These are phyloP conservation scores for Magallana gigas DNA, from an alignment of 1,140 invertebrate species.

Conservation along the genomic window DNA sequence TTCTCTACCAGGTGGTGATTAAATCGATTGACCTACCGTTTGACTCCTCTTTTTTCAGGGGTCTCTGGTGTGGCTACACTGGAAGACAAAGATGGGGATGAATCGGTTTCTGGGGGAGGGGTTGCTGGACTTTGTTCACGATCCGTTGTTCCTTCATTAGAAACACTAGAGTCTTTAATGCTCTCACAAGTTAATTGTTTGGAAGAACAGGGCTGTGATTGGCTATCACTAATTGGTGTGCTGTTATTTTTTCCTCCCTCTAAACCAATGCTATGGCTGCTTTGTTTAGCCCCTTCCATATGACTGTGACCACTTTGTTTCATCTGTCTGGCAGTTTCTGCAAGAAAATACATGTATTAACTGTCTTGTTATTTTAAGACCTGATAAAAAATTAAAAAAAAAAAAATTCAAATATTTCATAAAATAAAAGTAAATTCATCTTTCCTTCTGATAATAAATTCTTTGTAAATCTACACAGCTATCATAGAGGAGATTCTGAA, in stretches of 20 bases:
- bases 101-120: background rate
- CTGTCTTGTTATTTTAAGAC: background rate
- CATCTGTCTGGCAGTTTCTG: slow-evolving; percentile 41
- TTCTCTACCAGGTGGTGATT: no score
- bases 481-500: no score
- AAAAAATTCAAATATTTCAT: background rate
- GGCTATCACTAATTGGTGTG: background rate
- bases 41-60: slow-evolving; percentile 56
- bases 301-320: slow-evolving; percentile 37
- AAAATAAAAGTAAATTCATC: no score
- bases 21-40: slow-evolving; percentile 40
- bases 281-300: slow-evolving; percentile 31
- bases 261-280: slow-evolving; percentile 9
- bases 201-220: slow-evolving; percentile 40
- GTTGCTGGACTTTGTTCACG: slow-evolving; percentile 17
- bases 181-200: slow-evolving; percentile 34
- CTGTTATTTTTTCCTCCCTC: slow-evolving; percentile 22
- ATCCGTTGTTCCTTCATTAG: slow-evolving; percentile 2
- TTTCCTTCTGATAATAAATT: no score
- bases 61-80: slow-evolving; percentile 15
- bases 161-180: slow-evolving; percentile 23
- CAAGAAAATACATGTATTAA: background rate
- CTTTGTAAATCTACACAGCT: no score
- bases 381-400: background rate
- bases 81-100: background rate